These are phyloP conservation scores for Zaprionus bogoriensis DNA, from an alignment of 2,888 invertebrate genomes.

Conservation along the genomic window DNA sequence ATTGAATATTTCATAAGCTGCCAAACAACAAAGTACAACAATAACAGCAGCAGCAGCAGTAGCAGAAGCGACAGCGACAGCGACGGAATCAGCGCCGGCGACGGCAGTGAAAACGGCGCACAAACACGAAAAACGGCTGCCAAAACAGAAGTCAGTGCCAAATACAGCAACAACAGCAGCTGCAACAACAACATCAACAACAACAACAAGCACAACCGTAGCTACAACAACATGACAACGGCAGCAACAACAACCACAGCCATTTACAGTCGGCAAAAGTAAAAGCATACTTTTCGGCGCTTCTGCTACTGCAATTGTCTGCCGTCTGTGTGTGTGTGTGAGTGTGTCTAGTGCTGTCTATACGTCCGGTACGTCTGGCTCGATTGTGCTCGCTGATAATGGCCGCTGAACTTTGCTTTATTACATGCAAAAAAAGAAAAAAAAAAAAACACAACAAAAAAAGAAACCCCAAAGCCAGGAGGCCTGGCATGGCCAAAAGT, in stretches of 20 bases:
- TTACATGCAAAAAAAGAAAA: slow-evolving; percentile 50
- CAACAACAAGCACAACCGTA: slow-evolving; percentile 9
- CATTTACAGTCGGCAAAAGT: slow-evolving; percentile 51
- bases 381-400: slow-evolving; percentile 65
- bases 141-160: slow-evolving; percentile 44
- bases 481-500: slow-evolving; percentile 33
- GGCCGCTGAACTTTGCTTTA: slow-evolving; percentile 66
- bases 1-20: slow-evolving; percentile 74
- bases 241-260: slow-evolving; percentile 7
- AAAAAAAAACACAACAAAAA: slow-evolving; percentile 1
- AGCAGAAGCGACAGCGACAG: not conserved
- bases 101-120: slow-evolving; percentile 27
- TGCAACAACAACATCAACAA: not conserved
- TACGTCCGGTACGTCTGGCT: slow-evolving; percentile 50
- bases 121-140: slow-evolving; percentile 53
- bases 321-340: slow-evolving; percentile 16
- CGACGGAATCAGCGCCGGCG: not conserved
- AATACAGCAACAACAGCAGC: slow-evolving; percentile 16
- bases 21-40: slow-evolving; percentile 53
- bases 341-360: slow-evolving; percentile 42
- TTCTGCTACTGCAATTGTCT: slow-evolving; percentile 31
- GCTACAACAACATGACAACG: slow-evolving; percentile 16
- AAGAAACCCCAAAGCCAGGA: too few relatives aligned
- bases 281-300: slow-evolving; percentile 61
- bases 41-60: slow-evolving; percentile 15